Evolutionary conservation across 2,797 vertebrate species (phyloP).

Genomic region (Galaxias olidus): DNA sequence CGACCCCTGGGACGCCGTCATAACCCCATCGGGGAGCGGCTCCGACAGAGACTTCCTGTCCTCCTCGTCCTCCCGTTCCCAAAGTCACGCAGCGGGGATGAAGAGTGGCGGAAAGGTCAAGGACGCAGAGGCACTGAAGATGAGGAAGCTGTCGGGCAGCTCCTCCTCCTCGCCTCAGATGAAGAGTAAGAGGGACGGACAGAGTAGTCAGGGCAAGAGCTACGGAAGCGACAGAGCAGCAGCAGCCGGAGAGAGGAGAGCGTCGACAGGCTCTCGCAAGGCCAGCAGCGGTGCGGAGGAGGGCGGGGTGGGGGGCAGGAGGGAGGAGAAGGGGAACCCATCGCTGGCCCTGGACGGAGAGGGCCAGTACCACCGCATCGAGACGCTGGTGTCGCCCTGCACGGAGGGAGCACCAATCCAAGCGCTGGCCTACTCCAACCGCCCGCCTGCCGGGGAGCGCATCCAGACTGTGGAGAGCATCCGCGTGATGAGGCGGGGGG

Average conservation of each 20-base stretch:
- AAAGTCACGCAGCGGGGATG: slow-evolving; percentile 80
- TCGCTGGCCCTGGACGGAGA: slow-evolving; percentile 55
- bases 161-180: slow-evolving; percentile 45
- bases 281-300: slow-evolving; percentile 55
- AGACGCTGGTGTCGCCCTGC: slow-evolving; percentile 87
- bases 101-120: slow-evolving; percentile 73
- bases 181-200: slow-evolving; percentile 67
- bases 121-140: slow-evolving; percentile 51
- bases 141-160: slow-evolving; percentile 44
- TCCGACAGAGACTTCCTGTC: slow-evolving; percentile 63
- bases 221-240: slow-evolving; percentile 43
- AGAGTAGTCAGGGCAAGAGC: slow-evolving; percentile 41
- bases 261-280: slow-evolving; percentile 61
- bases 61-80: slow-evolving; percentile 57
- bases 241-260: slow-evolving; percentile 55
- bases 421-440: slow-evolving; percentile 83
- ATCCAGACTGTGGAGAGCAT: slow-evolving; percentile 97
- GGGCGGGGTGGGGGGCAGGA: slow-evolving; percentile 46
- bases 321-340: slow-evolving; percentile 52
- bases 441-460: slow-evolving; percentile 84
- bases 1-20: slow-evolving; percentile 85
- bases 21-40: slow-evolving; percentile 71
- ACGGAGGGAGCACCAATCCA: slow-evolving; percentile 84
- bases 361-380: slow-evolving; percentile 88
- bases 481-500: slow-evolving; percentile 76